phyloP scores from a whole-genome alignment of 2,113 vertebrate species.

The Peucedramus taeniatus region DNA sequence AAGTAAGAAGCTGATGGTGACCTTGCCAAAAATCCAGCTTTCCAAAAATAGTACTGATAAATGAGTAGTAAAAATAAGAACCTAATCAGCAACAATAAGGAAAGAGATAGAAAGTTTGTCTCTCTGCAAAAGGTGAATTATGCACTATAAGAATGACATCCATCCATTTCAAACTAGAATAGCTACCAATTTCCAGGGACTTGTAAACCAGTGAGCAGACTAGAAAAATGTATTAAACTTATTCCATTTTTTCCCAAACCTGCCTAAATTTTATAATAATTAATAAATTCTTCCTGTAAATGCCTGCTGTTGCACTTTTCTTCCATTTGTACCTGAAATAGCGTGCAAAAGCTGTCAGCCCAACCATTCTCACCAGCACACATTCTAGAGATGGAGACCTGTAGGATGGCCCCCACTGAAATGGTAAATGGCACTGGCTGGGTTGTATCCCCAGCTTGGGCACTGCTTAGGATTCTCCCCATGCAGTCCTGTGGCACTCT shows the following conservation, averaged over 20 bases:
- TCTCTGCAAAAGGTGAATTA: not conserved
- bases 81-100: not conserved
- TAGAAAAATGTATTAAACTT: not conserved
- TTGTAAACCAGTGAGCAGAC: not conserved
- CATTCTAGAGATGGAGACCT: not conserved
- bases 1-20: not conserved
- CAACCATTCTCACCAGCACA: not conserved
- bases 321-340: not conserved
- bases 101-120: not conserved
- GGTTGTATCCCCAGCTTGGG: too few relatives aligned
- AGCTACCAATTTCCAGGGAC: not conserved
- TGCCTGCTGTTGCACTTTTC: not conserved
- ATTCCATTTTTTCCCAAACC: not conserved
- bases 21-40: not conserved
- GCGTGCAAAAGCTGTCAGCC: not conserved
- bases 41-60: conserved; percentile 20
- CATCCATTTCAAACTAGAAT: not conserved
- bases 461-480: not conserved
- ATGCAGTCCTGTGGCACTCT: not conserved
- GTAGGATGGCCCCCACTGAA: not conserved
- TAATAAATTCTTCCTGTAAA: not conserved
- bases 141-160: not conserved
- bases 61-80: not conserved
- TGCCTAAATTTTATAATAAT: not conserved
- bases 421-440: not conserved